Base-by-base conservation (phyloP, 2,797 vertebrate species). In the Clarias fuscus region DNA sequence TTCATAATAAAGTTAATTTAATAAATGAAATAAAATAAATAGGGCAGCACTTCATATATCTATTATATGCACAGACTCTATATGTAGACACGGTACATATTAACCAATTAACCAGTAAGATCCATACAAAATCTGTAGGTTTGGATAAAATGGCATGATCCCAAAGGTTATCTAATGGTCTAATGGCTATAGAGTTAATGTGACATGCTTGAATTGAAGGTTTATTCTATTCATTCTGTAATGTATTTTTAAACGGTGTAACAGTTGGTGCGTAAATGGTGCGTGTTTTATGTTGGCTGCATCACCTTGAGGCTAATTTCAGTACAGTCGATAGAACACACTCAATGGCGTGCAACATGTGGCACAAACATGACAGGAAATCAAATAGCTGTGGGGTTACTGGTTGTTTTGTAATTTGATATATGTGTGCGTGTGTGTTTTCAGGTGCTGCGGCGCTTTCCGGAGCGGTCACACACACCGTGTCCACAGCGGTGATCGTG, bases 401-500 rank as follows among this genome's bases (percentile, higher is more conserved):
- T 84, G 85, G 79, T 84, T 76, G 30, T 75, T 20, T n/a, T 89
- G 62, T 89, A 86, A 89, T 83, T 86, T 67, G 56, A 40, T 65
- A 5, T 56, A 27, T 65, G 7, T 62, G 75, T 90, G 72, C 86
- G 56, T 88, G 53, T 56, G 61, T 87, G 11, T 76, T 8, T 82
- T 0, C 93, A 99, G 98, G 98, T 75, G 98, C 98, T 0, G 98
- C 98, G 0, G 98, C 98, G 0, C 92, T 99, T 90, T 97, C 98
- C 0, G 98, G 98, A 13, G 98, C 98, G 0, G 98, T 99, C 92
- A 99, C 98, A 30, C 98, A 99, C 95, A 99, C 98, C 0, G 98
- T 99, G 84, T 99, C 98, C 91, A 99, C 98, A 0, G 97, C 98
- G 0, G 98, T 99, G 90, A 99, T 99, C 8, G 98, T 99, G 89